These are phyloP conservation scores for Semnornis frantzii DNA, from an alignment of 2,113 vertebrate genomes.

Conservation along the genomic window DNA sequence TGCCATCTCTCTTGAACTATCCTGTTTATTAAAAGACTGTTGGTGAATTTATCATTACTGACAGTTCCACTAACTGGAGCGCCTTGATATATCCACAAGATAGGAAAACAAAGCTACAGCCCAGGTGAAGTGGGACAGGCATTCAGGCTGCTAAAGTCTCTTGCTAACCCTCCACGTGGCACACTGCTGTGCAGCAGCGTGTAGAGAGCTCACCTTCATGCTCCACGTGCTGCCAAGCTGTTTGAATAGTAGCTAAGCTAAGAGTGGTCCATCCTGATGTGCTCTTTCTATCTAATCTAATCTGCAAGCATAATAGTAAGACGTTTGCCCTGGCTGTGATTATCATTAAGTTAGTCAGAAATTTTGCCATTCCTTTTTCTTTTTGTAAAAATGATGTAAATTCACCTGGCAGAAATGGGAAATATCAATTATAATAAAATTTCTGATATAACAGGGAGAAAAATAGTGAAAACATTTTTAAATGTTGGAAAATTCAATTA, in stretches of 20 bases:
- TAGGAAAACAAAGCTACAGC: not conserved
- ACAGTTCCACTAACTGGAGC: not conserved
- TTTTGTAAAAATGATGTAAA: not conserved
- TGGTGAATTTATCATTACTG: not conserved
- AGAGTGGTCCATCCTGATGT: too few relatives aligned
- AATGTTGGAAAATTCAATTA: not conserved
- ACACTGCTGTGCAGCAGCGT: rapidly evolving
- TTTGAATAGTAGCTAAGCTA: not conserved
- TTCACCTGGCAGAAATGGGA: not conserved
- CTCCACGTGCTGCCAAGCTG: not conserved
- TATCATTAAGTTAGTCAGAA: not conserved
- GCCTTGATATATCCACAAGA: not conserved
- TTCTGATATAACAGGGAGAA: not conserved
- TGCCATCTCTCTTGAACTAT: not conserved
- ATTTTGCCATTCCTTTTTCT: not conserved
- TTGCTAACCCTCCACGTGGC: rapidly evolving
- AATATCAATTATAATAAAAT: not conserved
- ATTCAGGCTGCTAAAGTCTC: not conserved
- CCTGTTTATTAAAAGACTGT: not conserved
- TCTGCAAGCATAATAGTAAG: not conserved
- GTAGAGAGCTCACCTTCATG: rapidly evolving
- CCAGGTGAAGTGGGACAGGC: rapidly evolving
- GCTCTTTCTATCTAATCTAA: too few relatives aligned
- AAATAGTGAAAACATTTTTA: not conserved
- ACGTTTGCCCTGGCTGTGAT: rapidly evolving